Conservation (phyloP, 2,888 invertebrate genomes). For the Drosophila quasianomalipes region DNA sequence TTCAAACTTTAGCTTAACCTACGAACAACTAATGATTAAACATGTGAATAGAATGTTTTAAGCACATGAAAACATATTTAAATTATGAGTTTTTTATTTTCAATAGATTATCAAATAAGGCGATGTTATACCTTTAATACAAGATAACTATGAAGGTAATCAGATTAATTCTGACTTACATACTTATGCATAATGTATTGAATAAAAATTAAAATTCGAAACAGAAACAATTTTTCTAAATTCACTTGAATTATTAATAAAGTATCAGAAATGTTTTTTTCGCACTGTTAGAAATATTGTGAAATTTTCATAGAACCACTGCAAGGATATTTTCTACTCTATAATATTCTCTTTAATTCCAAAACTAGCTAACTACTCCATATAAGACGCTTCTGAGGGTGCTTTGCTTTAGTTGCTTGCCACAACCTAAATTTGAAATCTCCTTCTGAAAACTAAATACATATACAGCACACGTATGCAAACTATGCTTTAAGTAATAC, state of each 20-base stretch:
- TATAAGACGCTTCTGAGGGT: conserved; percentile 32
- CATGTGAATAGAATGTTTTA: background rate
- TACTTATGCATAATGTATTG: background rate
- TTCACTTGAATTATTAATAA: background rate
- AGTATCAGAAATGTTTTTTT: background rate
- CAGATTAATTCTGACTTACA: background rate
- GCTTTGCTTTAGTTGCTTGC: conserved; percentile 39
- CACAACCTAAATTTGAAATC: background rate
- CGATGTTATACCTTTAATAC: background rate
- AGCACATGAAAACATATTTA: background rate
- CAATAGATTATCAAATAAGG: background rate
- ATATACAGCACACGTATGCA: conserved; percentile 19
- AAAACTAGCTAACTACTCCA: conserved; percentile 10
- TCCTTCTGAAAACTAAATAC: conserved; percentile 19
- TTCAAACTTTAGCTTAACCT: background rate
- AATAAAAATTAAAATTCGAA: background rate
- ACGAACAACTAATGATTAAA: background rate
- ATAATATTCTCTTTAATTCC: conserved; percentile 3
- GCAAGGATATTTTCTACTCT: conserved; percentile 30
- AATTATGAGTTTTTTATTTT: background rate
- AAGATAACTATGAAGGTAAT: background rate
- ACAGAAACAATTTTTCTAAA: background rate
- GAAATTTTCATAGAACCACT: background rate
- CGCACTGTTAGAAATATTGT: background rate
- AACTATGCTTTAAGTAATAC: conserved; percentile 39